Base-by-base conservation (phyloP, 2,797 vertebrate species). In the Graptemys geographica region DNA sequence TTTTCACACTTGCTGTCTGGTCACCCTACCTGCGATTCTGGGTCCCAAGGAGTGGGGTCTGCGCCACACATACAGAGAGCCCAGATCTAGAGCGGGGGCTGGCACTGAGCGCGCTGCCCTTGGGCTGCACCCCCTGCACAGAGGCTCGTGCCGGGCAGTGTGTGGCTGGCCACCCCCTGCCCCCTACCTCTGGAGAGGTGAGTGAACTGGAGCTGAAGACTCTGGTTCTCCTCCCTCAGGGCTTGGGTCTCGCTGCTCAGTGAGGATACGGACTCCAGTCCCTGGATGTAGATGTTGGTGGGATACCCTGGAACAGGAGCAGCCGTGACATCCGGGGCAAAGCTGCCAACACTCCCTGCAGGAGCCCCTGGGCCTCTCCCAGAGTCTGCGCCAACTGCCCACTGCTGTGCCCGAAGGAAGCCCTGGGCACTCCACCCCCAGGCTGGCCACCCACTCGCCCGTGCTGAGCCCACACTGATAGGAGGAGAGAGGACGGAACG, bases 211-310 rank as follows among this genome's bases (percentile, higher is more conserved):
- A 97, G 96, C 94, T 98, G 98, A 84, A 99, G 98, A 37, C 95
- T 96, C 51, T 81, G 49, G 91, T 99, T 99, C 93, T 99, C 99
- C 96, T 99, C 98, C 1, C 98, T 98, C 91, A 99, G 98, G 69
- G 95, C 96, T 96, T 97, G 95, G 96, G 99, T 98, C 95, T 99
- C 99, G 52, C 84, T 91, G 52, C 98, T 98, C 76, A 99, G 97
- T 96, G 99, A 98, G 85, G 98, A 94, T 11, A 98, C 97, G 0
- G 98, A 98, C 93, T 99, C 99, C 13, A 98, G 96, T 6, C 98
- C 97, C 90, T 98, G 99, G 94, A 98, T 98, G 83, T 97, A 99
- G 97, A 98, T 96, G 93, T 98, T 99, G 2, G 98, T 97, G 1
- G 98, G 98, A 65, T 98, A 96, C 11, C 98, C 99, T 98, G 98